These are phyloP conservation scores for Falco berigora DNA, from an alignment of 2,797 vertebrate species.

Conservation along the genomic window DNA sequence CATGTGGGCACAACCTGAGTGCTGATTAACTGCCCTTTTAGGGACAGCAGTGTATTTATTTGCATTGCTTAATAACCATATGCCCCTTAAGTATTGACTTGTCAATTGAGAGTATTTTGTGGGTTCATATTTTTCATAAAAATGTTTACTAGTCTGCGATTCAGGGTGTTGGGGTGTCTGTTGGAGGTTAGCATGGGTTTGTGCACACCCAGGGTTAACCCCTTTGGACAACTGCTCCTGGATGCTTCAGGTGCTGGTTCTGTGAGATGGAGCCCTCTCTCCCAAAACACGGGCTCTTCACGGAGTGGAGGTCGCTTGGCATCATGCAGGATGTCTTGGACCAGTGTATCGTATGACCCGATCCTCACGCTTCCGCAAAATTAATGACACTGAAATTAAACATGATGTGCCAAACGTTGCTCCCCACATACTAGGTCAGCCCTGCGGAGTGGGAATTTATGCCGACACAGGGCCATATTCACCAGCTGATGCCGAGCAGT, in stretches of 20 bases:
- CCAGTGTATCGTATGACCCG: accelerated
- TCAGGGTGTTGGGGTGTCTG: neutral
- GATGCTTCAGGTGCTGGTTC: neutral
- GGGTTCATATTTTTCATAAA: neutral
- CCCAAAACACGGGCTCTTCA: neutral
- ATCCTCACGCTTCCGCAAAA: neutral
- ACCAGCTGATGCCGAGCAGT: neutral
- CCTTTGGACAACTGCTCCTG: neutral
- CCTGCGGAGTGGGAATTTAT: neutral
- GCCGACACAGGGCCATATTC: neutral
- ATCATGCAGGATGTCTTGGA: neutral
- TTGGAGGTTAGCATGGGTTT: neutral
- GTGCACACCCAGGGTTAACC: neutral
- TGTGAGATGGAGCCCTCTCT: neutral
- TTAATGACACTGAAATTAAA: neutral
- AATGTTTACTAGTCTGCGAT: neutral
- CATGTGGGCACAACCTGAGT: neutral
- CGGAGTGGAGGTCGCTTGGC: neutral
- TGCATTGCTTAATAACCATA: neutral
- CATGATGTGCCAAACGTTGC: neutral
- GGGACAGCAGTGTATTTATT: neutral
- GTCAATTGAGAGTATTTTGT: neutral
- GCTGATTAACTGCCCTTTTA: neutral
- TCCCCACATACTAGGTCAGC: accelerated
- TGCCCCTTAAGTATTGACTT: neutral